Evolutionary conservation across 2,113 vertebrate species (phyloP).

Genomic region (Lophius piscatorius): DNA sequence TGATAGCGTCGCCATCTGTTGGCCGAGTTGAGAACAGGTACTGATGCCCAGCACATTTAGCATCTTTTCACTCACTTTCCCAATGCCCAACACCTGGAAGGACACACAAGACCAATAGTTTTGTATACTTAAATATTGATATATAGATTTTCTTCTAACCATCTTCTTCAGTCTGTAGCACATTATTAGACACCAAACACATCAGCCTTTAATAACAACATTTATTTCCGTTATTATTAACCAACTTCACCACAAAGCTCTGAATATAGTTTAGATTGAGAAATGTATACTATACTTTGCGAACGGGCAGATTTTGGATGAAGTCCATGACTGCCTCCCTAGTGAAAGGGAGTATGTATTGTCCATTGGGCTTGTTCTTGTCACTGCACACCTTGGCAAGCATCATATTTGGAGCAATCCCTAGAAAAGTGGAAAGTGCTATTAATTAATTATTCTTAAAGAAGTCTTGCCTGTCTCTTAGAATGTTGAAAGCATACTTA

Average conservation of each 20-base stretch:
- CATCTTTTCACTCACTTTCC: conserved; percentile 99
- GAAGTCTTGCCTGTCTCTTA: not conserved
- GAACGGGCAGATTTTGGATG: conserved; percentile 89
- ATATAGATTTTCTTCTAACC: not conserved
- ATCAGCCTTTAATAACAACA: too few species aligned
- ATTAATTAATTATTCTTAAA: not conserved
- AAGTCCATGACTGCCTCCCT: conserved; percentile 89
- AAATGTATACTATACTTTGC: conserved; percentile 85
- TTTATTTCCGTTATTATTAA: too few species aligned
- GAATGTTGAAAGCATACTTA: too few species aligned
- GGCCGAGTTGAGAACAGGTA: conserved; percentile 88
- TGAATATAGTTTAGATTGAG: conserved; percentile 19
- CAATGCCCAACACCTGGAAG: conserved; percentile 92
- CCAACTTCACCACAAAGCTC: not conserved
- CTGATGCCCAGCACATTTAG: conserved; percentile 87
- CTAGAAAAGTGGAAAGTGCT: conserved; percentile 71
- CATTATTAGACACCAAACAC: conserved; percentile 3
- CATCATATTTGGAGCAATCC: conserved; percentile 96
- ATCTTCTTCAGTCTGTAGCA: not conserved
- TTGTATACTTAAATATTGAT: too few species aligned
- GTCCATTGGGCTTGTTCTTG: conserved; percentile 95
- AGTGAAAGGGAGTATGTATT: conserved; percentile 85
- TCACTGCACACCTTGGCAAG: conserved; percentile 98
- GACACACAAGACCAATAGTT: conserved; percentile 23
- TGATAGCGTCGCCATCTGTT: conserved; percentile 90